Evolutionary conservation across 2,113 vertebrate species (phyloP).

Genomic region (Apodemus sylvaticus): DNA sequence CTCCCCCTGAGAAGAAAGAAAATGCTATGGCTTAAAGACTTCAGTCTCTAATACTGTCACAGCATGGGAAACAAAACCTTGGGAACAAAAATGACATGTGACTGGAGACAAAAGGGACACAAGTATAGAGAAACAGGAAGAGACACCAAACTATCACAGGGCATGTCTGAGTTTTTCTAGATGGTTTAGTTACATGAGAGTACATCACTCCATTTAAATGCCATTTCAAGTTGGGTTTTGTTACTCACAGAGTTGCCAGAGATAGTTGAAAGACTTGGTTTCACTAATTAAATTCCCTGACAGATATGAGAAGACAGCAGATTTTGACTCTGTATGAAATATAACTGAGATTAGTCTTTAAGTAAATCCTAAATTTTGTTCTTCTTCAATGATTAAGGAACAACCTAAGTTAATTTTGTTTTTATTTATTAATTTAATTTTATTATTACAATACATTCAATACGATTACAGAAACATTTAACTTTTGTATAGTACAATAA

Average conservation of each 20-base stretch:
- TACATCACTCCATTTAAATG: neutral
- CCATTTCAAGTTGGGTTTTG: neutral
- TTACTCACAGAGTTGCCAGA: conserved; percentile 1
- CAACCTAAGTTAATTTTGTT: neutral
- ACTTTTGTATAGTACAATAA: neutral
- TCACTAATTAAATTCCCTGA: neutral
- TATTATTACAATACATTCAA: neutral
- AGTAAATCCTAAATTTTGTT: neutral
- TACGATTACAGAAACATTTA: neutral
- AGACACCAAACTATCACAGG: neutral
- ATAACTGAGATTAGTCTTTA: neutral
- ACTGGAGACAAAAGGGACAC: neutral
- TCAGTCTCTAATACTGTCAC: neutral
- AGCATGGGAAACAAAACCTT: neutral
- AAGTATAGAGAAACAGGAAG: neutral
- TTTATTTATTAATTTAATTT: neutral
- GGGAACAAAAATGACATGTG: neutral
- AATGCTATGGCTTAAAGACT: neutral
- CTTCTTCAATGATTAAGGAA: neutral
- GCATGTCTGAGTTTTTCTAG: neutral
- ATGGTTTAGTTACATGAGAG: neutral
- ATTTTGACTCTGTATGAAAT: neutral
- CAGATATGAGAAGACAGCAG: neutral
- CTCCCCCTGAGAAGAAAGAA: neutral
- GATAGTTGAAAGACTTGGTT: neutral